Percentiles rank a stretch among this genome's conserved stretches.
These are phyloP conservation scores for Pinctada fucata DNA, from an alignment of 2,888 invertebrate genomes.

Conservation along the genomic window DNA sequence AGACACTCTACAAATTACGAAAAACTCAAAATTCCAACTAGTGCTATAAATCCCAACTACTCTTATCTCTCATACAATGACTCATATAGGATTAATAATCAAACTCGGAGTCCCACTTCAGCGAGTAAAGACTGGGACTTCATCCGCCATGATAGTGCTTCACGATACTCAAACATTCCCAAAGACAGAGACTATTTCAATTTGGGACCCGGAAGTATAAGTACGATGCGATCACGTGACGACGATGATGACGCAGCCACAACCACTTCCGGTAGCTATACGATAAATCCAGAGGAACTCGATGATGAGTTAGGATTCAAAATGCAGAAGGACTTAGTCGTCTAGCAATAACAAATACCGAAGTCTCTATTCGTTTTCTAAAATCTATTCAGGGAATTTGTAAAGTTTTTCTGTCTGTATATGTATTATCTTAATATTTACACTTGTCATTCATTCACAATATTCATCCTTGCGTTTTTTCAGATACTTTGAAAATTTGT, in stretches of 20 bases:
- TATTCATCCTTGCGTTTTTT: too few species aligned
- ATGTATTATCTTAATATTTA: too few species aligned
- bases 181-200: slow-evolving; percentile 40
- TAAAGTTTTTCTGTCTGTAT: too few species aligned
- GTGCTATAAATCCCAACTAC: slow-evolving; percentile 7
- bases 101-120: not conserved
- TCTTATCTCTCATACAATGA: not conserved
- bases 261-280: slow-evolving; percentile 67
- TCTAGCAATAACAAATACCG: slow-evolving; percentile 24
- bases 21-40: slow-evolving; percentile 5
- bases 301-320: slow-evolving; percentile 47
- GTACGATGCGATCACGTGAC: slow-evolving; percentile 53
- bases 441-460: too few species aligned
- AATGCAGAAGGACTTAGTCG: slow-evolving; percentile 49
- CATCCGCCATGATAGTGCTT: slow-evolving; percentile 20
- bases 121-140: slow-evolving; percentile 24
- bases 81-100: slow-evolving; percentile 7
- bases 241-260: slow-evolving; percentile 67
- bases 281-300: slow-evolving; percentile 59
- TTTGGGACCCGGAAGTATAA: slow-evolving; percentile 46
- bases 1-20: slow-evolving; percentile 19
- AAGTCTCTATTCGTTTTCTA: too few species aligned
- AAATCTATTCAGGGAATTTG: too few species aligned
- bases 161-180: slow-evolving; percentile 20
- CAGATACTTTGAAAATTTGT: too few species aligned